Evolutionary conservation across 2,888 invertebrate genomes (phyloP), one percentile per base, ranked within the genome.

Genomic region (Leptinotarsa juncta): DNA sequence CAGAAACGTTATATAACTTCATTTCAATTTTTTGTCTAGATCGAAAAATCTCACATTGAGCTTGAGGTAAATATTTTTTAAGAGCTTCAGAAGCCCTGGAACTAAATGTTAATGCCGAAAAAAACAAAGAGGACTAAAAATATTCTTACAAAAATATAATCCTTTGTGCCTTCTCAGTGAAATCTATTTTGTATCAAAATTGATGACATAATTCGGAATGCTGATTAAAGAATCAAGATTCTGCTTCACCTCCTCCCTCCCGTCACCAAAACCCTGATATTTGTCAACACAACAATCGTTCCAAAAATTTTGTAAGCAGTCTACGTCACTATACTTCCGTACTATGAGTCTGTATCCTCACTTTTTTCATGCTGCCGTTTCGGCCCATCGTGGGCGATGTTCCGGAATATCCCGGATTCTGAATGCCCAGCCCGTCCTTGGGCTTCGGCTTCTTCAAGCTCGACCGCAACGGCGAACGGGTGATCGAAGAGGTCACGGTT

Each of bases 271-370:
- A 10, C 3, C 42, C 42, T 42, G 42, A 10, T 3, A 42, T 42
- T 10, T 42, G 10, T 42, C 42, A 42, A 42, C 42, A 42, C 42
- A 42, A 16, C n/a, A 51, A 51, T n/a, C 51, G n/a, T n/a, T 42
- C 42, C 10, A 42, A 51, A 51, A 16, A 16, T n/a, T 3, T 51
- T n/a, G 51, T 2, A 51, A 4, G 51, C 14, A 10, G 23, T 23
- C 14, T 42, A 10, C 14, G 15, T 15, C 66, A 48, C 70, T 89
- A 96, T 78, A 96, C 96, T 87, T 96, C 96, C 60, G 96, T 97
- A 85, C 96, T 96, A 86, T 96, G 96, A 53, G 96, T 96, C 86
- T 96, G 96, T 87, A 97, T 96, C 77, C 96, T 91, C 75, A 96
- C 96, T 89, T 96, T 96, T 87, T 96, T 96, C 84, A 95, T 94